A percentile compares a stretch with the other conserved stretches of the same genome.
These are phyloP conservation scores for Rapana venosa DNA, from an alignment of 2,888 invertebrate species.

Conservation along the genomic window DNA sequence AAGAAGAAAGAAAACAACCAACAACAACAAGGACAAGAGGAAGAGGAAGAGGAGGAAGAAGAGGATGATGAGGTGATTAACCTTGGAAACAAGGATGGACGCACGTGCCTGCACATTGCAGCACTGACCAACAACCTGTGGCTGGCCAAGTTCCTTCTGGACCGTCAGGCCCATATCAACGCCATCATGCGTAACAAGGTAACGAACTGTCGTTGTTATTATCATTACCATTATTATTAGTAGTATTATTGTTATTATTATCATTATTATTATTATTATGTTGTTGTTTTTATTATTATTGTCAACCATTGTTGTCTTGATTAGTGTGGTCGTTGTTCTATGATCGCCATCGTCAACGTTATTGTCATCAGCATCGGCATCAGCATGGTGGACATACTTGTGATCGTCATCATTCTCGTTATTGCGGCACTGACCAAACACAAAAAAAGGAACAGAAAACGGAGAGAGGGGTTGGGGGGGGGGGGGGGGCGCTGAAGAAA, in stretches of 20 bases:
- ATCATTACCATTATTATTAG: too few relatives aligned
- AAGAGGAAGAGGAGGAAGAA: slow-evolving; percentile 26
- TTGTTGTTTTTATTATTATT: too few relatives aligned
- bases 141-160: slow-evolving; percentile 91
- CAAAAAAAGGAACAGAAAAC: too few relatives aligned
- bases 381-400: not conserved
- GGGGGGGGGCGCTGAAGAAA: too few relatives aligned
- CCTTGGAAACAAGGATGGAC: slow-evolving; percentile 93
- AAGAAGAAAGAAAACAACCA: not conserved
- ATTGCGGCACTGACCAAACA: too few relatives aligned
- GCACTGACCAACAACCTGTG: slow-evolving; percentile 95
- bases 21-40: not conserved
- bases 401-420: not conserved
- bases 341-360: not conserved
- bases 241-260: too few relatives aligned
- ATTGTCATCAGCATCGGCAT: not conserved
- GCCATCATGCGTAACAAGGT: slow-evolving; percentile 81
- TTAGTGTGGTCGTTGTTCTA: too few relatives aligned
- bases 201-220: slow-evolving; percentile 50
- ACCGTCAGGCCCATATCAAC: slow-evolving; percentile 91
- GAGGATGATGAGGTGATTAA: slow-evolving; percentile 80
- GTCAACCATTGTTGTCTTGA: too few relatives aligned
- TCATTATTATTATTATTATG: too few relatives aligned
- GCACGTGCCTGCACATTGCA: slow-evolving; percentile 95
- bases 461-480: too few relatives aligned